phyloP scores from a whole-genome alignment of 30 jellyfish, hydroid and myxozoan genomes.

The Aurelia sp. region DNA sequence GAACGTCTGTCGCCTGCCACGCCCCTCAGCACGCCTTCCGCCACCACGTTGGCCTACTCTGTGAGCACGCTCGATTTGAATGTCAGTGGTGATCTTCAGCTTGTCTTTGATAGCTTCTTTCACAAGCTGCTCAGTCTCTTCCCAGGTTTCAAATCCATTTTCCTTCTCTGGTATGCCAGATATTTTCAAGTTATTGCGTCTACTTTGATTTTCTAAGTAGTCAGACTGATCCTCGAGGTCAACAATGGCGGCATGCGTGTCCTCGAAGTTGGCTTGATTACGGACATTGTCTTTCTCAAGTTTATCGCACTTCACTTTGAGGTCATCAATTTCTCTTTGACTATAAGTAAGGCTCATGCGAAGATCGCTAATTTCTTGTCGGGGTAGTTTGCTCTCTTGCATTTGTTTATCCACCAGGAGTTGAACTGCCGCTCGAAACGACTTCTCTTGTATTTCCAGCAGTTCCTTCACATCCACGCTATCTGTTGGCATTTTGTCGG shows the following conservation, averaged over 20 bases:
- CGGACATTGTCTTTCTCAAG: slow-evolving; percentile 9
- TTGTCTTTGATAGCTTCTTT: no score
- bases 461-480: no score
- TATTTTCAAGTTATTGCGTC: slow-evolving; percentile 9
- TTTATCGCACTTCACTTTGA: neutral
- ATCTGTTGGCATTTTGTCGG: no score
- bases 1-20: no score
- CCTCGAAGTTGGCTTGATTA: slow-evolving; percentile 11
- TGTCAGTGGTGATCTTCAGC: no score
- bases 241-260: slow-evolving; percentile 12
- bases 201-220: neutral
- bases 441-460: no score
- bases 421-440: neutral
- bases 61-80: no score
- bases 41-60: neutral
- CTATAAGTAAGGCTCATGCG: slow-evolving; percentile 13
- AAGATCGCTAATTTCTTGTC: slow-evolving; percentile 10
- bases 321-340: neutral
- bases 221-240: slow-evolving; percentile 7
- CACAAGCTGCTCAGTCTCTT: neutral
- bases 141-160: slow-evolving; percentile 11
- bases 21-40: no score
- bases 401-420: slow-evolving; percentile 5
- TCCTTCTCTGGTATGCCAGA: slow-evolving; percentile 1
- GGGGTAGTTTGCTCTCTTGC: neutral